Base-by-base conservation (phyloP, 2,113 vertebrate species). In the Todiramphus chloris region DNA sequence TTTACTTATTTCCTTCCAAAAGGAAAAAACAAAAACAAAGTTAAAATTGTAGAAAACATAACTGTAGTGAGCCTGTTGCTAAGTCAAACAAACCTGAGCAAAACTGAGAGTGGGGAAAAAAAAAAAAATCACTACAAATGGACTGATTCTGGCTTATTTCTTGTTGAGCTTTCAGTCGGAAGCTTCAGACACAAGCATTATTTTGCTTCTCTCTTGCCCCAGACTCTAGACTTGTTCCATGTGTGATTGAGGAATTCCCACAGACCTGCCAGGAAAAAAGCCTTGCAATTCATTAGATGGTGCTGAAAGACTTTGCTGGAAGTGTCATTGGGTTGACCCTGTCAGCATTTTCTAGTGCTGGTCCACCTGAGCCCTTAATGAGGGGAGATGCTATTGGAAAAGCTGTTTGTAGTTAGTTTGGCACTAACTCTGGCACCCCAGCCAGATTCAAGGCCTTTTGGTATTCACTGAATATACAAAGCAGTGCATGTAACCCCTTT, bases 251-350 rank as follows among this genome's bases (percentile, higher is more conserved):
- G 74, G 87, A 89, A 94, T 94, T 89, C 78, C 72, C 83, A 85
- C 64, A 62, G 63, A 66, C n/a, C 58, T 87, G 86, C 91, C 94
- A 84, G 62, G 83, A 89, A 89, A 94, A 66, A 91, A 64, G 25
- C 9, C 5, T 58, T 59, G 13, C 53, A 24, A 58, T 87, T 93
- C 91, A 92, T 92, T 87, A 95, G 67, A 74, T 94, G 91, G 48
- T 91, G 93, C 91, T 89, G 90, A 87, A 94, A 79, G 28, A 68
- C 75, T 75, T 89, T 33, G 83, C 66, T 87, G 90, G n/a, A 92
- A 87, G 74, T 25, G 35, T 37, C 1, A 4, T 60, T 6, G 1
- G 18, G 51, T 69, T 89, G 85, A 83, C 25, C 5, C 1, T 43
- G 66, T 83, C 74, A 73, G 83, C 28, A 0, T 87, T 95, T 93